phyloP scores from a whole-genome alignment of 2,888 invertebrate species.

The Neelides folsomi region DNA sequence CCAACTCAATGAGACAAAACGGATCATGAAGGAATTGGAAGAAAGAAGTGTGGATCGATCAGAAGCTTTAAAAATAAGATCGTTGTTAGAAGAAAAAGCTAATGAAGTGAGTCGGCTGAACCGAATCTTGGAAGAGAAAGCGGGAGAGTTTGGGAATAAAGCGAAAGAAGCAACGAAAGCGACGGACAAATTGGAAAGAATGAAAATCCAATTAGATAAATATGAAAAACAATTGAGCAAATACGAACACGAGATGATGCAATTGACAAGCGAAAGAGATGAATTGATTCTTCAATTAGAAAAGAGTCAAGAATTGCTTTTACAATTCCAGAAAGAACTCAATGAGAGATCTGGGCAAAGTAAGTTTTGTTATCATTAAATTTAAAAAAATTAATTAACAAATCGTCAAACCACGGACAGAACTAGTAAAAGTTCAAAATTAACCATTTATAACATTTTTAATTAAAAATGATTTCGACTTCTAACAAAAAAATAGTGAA shows the following conservation, averaged over 20 bases:
- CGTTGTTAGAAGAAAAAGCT: constrained; percentile 52
- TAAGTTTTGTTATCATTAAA: too few species aligned
- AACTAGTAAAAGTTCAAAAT: too few species aligned
- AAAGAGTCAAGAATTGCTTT: constrained; percentile 82
- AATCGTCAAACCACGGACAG: too few species aligned
- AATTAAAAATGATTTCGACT: too few species aligned
- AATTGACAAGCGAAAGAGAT: constrained; percentile 69
- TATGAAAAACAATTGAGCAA: constrained; percentile 74
- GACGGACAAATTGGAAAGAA: constrained; percentile 60
- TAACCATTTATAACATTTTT: too few species aligned
- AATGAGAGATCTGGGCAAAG: constrained; percentile 66
- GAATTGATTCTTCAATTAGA: constrained; percentile 77
- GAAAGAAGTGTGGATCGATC: constrained; percentile 45
- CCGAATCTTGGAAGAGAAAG: constrained; percentile 39
- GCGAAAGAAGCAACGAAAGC: constrained; percentile 63
- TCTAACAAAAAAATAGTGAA: too few species aligned
- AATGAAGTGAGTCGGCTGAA: constrained; percentile 51
- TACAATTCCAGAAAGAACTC: constrained; percentile 86
- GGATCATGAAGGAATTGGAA: constrained; percentile 49
- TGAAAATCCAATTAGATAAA: constrained; percentile 63
- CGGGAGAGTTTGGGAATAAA: constrained; percentile 58
- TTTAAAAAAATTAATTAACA: too few species aligned
- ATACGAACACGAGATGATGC: constrained; percentile 70
- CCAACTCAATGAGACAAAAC: constrained; percentile 51
- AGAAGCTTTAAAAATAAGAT: constrained; percentile 36